Evolutionary conservation across 2,797 vertebrate genomes (phyloP).

Genomic region (Ceryle rudis): DNA sequence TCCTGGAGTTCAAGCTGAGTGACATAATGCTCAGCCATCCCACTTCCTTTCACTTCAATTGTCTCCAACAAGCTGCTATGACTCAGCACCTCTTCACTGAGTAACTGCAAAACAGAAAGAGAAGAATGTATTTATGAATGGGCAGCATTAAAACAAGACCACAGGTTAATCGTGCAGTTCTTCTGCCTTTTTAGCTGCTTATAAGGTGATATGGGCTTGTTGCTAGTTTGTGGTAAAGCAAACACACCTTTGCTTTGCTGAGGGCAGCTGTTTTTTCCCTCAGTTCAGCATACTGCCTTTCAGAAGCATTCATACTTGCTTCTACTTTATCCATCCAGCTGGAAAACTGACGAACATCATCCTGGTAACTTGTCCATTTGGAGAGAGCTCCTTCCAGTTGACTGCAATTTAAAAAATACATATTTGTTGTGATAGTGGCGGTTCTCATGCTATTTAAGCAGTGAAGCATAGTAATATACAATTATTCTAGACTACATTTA

Average conservation of each 20-base stretch:
- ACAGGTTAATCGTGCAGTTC: background rate
- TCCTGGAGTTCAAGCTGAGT: slow-evolving; percentile 92
- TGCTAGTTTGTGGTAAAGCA: background rate
- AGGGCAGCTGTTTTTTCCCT: slow-evolving; percentile 92
- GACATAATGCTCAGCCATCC: slow-evolving; percentile 90
- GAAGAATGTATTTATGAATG: background rate
- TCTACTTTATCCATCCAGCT: slow-evolving; percentile 93
- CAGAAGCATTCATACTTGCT: slow-evolving; percentile 84
- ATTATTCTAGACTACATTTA: background rate
- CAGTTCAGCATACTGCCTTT: slow-evolving; percentile 89
- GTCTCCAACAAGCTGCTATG: slow-evolving; percentile 90
- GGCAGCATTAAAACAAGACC: background rate
- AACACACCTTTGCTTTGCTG: slow-evolving; percentile 90
- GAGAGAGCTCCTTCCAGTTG: slow-evolving; percentile 94
- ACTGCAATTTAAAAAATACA: slow-evolving; percentile 76
- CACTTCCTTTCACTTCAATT: slow-evolving; percentile 90
- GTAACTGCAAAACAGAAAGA: slow-evolving; percentile 80
- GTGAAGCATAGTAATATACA: background rate
- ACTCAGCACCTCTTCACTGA: slow-evolving; percentile 94
- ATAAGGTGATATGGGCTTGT: background rate
- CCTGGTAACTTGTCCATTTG: slow-evolving; percentile 98
- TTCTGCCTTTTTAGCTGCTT: background rate
- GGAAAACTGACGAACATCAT: slow-evolving; percentile 92
- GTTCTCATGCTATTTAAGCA: background rate
- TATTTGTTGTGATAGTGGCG: background rate